Conservation (phyloP, 1,140 invertebrate genomes). For the Ceratina calcarata region DNA sequence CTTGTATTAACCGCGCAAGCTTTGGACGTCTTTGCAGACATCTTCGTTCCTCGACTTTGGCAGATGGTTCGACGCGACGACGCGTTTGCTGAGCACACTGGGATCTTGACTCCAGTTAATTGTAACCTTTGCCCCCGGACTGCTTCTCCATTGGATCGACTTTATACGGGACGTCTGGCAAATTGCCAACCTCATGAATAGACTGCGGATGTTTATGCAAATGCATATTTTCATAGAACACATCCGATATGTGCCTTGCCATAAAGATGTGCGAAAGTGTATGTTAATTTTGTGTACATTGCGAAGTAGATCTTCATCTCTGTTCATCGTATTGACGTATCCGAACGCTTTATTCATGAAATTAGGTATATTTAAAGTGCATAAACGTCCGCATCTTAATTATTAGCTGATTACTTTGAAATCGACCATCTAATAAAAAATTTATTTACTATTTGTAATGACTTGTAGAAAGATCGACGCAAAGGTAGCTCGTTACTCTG, state of each 20-base stretch:
- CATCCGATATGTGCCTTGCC: background rate
- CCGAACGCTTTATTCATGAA: too few species aligned
- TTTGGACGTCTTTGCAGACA: conserved; percentile 44
- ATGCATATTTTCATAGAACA: background rate
- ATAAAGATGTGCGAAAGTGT: too few species aligned
- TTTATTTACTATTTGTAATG: background rate
- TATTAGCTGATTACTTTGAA: background rate
- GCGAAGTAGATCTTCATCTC: too few species aligned
- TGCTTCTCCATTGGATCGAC: conserved; percentile 39
- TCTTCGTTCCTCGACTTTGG: conserved; percentile 59
- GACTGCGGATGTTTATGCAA: background rate
- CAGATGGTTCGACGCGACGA: conserved; percentile 23
- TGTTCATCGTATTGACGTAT: too few species aligned
- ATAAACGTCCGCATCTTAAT: background rate
- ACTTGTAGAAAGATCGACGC: too few species aligned
- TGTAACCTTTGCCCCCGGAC: conserved; percentile 44
- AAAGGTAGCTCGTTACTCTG: too few species aligned
- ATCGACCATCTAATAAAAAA: background rate
- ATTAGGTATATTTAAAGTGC: too few species aligned
- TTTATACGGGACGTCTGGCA: conserved; percentile 30
- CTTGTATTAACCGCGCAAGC: conserved; percentile 60
- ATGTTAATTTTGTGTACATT: too few species aligned
- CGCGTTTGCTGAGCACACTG: conserved; percentile 34
- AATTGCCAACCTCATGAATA: background rate
- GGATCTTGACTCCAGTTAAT: conserved; percentile 61